Evolutionary conservation across 2,888 invertebrate genomes (phyloP), one percentile per base, ranked within the genome.

Genomic region (Heliconius aoede): DNA sequence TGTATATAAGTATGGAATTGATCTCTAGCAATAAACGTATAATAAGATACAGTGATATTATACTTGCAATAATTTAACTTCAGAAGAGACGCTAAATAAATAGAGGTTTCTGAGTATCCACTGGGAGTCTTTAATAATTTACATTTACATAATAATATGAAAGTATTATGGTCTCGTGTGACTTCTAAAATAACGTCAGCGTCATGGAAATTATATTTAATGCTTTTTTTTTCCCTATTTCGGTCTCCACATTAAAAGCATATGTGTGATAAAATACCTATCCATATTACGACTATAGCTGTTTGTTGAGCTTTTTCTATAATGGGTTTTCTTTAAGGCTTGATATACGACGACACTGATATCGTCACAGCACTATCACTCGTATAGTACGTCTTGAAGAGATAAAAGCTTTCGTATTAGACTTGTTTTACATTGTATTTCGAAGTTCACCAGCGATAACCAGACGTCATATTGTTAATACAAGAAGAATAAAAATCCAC

Each of bases 191-290:
- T 68, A 68, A 74, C 30, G 68, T 74, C 30, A 51, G 24, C 26
- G 21, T 32, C 62, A 61, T 61, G 30, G 24, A 68, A 61, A 74
- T 62, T 51, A 74, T 72, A 21, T 40, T 72, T 26, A 60, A 26
- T 26, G 60, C 40, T 28, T 61, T 40, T 40, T 36, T 58, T 71
- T 58, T 76, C 46, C 46, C 64, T 65, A 74, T 55, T 55, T 78
- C 72, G 24, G 26, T 64, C 26, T 55, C 65, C 28, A 46, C 55
- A 68, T 76, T 76, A 76, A 78, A 76, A 74, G 72, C 67, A n/a
- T 30, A 78, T 69, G 55, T 71, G 76, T 74, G 78, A 76, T 76
- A 76, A 74, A 76, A 55, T 67, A 76, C 73, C 24, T 71, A 24
- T 4, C 5, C 15, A 74, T 40, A 72, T 73, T 65, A 78, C 61